These are phyloP conservation scores for Epinotia ramella DNA, from an alignment of 2,888 invertebrate genomes.

Conservation along the genomic window DNA sequence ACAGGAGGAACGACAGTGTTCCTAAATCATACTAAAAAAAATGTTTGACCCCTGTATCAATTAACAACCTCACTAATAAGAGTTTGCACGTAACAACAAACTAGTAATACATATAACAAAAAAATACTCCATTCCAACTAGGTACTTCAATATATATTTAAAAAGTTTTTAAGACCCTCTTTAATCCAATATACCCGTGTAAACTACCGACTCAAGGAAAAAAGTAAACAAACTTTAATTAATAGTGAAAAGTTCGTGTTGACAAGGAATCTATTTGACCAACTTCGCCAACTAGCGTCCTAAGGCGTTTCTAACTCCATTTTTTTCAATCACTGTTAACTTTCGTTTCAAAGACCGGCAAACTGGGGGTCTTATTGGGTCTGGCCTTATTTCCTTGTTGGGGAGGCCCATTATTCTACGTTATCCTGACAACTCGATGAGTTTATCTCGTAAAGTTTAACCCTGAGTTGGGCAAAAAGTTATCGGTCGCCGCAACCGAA, in stretches of 20 bases:
- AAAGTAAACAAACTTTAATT: constrained; percentile 25
- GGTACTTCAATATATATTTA: neutral
- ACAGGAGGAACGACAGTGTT: too few species aligned
- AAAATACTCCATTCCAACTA: neutral
- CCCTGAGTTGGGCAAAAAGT: constrained; percentile 42
- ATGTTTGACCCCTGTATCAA: too few species aligned
- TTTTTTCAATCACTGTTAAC: constrained; percentile 43
- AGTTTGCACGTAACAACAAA: neutral
- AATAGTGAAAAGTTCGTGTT: constrained; percentile 25
- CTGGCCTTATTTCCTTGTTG: constrained; percentile 43
- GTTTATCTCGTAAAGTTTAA: constrained; percentile 45
- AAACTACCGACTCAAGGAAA: neutral
- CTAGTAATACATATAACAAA: neutral
- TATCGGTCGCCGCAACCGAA: constrained; percentile 36
- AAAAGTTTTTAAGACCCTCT: neutral
- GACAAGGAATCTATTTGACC: constrained; percentile 18
- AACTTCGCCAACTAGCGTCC: constrained; percentile 14
- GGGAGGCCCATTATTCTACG: constrained; percentile 39
- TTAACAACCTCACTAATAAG: too few species aligned
- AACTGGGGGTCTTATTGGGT: constrained; percentile 39
- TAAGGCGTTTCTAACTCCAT: constrained; percentile 25
- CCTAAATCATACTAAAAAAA: too few species aligned
- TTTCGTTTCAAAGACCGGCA: constrained; percentile 30
- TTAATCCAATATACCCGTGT: neutral
- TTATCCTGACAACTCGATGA: constrained; percentile 43